Percentiles rank a stretch among this genome's conserved stretches.
These are phyloP conservation scores for Hetaerina titia DNA, from an alignment of 2,888 invertebrate genomes.

Conservation along the genomic window DNA sequence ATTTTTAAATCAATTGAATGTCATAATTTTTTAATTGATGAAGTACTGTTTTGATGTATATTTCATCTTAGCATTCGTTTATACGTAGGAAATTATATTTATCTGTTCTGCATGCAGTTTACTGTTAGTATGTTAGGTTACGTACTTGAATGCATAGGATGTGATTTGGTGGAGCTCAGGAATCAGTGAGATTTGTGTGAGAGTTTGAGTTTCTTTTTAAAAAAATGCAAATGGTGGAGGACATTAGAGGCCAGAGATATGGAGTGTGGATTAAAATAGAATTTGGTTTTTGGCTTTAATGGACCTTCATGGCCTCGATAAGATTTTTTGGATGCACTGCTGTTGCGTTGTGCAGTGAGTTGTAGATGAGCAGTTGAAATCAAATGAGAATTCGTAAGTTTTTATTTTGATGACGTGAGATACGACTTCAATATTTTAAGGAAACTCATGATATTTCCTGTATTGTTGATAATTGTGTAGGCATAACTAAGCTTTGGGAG, in stretches of 20 bases:
- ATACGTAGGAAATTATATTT: not conserved
- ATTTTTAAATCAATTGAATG: constrained; percentile 55
- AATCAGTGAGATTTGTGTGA: not conserved
- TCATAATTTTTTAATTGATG: constrained; percentile 1
- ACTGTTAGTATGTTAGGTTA: constrained; percentile 22
- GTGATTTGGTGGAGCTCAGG: constrained; percentile 36
- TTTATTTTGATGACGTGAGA: not conserved
- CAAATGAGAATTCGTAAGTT: not conserved
- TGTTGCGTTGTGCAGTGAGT: not conserved
- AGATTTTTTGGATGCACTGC: not conserved
- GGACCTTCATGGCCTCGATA: not conserved
- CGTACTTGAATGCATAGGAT: not conserved
- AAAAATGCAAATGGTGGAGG: not conserved
- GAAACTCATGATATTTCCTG: not conserved
- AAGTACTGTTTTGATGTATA: constrained; percentile 40
- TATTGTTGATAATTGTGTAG: constrained; percentile 5
- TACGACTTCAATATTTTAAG: not conserved
- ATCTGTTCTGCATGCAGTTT: not conserved
- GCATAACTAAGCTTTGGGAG: not conserved
- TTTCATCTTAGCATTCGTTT: constrained; percentile 26
- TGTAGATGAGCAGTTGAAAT: not conserved
- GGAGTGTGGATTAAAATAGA: not conserved
- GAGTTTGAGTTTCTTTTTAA: not conserved
- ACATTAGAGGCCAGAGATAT: not conserved
- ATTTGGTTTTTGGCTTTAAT: not conserved